phyloP scores from a whole-genome alignment of 2,888 invertebrate species.

The Drosophila prostipennis region DNA sequence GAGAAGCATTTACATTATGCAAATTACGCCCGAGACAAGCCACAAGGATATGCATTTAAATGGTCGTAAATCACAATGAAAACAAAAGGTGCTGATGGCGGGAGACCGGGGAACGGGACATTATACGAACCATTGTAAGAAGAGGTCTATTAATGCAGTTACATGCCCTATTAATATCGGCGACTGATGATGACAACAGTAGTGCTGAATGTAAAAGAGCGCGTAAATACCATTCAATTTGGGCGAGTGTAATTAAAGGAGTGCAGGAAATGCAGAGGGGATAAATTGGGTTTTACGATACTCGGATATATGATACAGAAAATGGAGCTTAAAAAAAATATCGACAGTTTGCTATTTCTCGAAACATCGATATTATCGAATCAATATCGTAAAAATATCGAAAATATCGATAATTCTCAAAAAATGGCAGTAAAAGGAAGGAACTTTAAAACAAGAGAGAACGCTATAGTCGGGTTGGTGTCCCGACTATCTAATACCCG shows the following conservation, averaged over 20 bases:
- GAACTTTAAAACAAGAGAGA: too few relatives aligned
- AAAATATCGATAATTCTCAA: too few relatives aligned
- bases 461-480: too few relatives aligned
- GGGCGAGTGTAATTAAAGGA: constrained; percentile 10
- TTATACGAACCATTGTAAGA: constrained; percentile 45
- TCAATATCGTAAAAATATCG: too few relatives aligned
- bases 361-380: too few relatives aligned
- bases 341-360: too few relatives aligned
- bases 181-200: constrained; percentile 3
- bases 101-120: constrained; percentile 1
- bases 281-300: constrained; percentile 1
- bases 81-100: constrained; percentile 61
- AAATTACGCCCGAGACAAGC: constrained; percentile 63
- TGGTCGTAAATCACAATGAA: constrained; percentile 70
- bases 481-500: too few relatives aligned
- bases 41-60: constrained; percentile 70
- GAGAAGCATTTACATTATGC: constrained; percentile 69
- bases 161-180: constrained; percentile 58
- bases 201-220: neutral
- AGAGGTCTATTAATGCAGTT: constrained; percentile 57
- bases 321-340: too few relatives aligned
- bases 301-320: neutral
- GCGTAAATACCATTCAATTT: neutral
- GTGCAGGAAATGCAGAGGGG: neutral
- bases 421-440: too few relatives aligned